Evolutionary conservation across 2,888 invertebrate genomes (phyloP).

Genomic region (Pammene fasciana): DNA sequence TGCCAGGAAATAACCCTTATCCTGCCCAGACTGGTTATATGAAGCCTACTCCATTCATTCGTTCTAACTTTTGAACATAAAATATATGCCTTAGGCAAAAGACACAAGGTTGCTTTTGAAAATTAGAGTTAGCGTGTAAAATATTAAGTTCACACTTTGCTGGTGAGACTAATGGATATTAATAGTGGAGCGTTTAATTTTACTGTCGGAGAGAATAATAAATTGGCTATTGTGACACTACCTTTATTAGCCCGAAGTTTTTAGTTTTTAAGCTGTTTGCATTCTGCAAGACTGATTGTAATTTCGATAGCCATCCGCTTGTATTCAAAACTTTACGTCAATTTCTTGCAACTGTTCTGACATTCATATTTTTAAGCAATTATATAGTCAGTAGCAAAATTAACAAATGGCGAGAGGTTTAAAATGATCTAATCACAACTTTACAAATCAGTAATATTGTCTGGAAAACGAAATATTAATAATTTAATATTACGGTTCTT

Average conservation of each 20-base stretch:
- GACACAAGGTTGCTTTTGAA: not conserved
- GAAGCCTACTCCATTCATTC: conserved; percentile 19
- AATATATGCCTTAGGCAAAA: not conserved
- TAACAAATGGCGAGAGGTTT: no score
- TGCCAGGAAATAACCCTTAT: conserved; percentile 17
- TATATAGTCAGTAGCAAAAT: no score
- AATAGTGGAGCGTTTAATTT: conserved; percentile 15
- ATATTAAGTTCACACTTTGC: conserved; percentile 18
- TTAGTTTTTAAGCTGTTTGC: not conserved
- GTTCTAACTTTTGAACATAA: not conserved
- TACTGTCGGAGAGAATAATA: conserved; percentile 1
- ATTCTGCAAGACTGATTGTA: no score
- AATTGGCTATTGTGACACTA: not conserved
- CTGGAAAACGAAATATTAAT: no score
- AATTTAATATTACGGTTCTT: no score
- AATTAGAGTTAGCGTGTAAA: not conserved
- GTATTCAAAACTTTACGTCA: no score
- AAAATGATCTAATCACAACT: no score
- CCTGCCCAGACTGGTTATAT: conserved; percentile 20
- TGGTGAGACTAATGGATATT: conserved; percentile 41
- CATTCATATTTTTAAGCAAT: no score
- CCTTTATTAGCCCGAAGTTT: not conserved
- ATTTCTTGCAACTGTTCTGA: no score
- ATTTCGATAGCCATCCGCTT: no score
- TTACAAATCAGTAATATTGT: no score